Percentiles rank a stretch among this genome's conserved stretches.
phyloP scores from a whole-genome alignment of 2,797 vertebrate genomes.

The Takifugu ocellatus region DNA sequence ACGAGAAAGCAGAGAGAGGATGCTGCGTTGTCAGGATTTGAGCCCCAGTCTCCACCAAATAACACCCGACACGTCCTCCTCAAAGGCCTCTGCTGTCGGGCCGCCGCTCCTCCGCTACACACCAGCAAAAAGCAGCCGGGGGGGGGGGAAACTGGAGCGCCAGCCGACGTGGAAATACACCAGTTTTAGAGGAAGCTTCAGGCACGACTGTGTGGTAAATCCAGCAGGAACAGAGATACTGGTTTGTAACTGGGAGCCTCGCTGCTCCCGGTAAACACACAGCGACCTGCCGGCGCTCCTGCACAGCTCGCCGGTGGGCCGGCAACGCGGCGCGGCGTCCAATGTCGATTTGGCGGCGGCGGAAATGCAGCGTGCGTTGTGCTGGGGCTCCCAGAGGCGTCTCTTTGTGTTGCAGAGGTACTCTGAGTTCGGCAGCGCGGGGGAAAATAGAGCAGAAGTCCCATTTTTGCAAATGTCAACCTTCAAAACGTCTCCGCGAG shows the following conservation, averaged over 20 bases:
- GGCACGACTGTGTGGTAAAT: not conserved
- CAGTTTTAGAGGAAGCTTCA: not conserved
- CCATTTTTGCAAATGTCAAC: too few species aligned
- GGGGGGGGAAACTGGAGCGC: constrained; percentile 1
- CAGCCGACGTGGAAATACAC: constrained; percentile 1
- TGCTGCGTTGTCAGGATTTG: constrained; percentile 14
- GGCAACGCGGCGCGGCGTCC: constrained; percentile 12
- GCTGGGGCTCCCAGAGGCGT: not conserved
- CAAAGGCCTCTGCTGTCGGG: constrained; percentile 34
- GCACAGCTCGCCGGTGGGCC: constrained; percentile 14
- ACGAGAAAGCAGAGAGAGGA: not conserved
- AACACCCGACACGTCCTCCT: constrained; percentile 36
- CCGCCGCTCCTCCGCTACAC: constrained; percentile 34
- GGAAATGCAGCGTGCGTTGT: not conserved
- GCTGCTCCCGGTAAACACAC: constrained; percentile 6
- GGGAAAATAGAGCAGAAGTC: too few species aligned
- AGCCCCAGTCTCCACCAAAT: constrained; percentile 32
- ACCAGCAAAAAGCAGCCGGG: constrained; percentile 22
- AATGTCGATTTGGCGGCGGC: constrained; percentile 4
- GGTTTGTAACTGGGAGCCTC: too few species aligned
- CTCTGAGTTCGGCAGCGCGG: not conserved
- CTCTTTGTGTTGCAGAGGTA: not conserved
- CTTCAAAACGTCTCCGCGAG: too few species aligned
- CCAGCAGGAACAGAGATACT: too few species aligned
- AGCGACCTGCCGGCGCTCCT: constrained; percentile 9